These are phyloP conservation scores for Cydia amplana DNA, from an alignment of 1,140 invertebrate genomes.

Conservation along the genomic window DNA sequence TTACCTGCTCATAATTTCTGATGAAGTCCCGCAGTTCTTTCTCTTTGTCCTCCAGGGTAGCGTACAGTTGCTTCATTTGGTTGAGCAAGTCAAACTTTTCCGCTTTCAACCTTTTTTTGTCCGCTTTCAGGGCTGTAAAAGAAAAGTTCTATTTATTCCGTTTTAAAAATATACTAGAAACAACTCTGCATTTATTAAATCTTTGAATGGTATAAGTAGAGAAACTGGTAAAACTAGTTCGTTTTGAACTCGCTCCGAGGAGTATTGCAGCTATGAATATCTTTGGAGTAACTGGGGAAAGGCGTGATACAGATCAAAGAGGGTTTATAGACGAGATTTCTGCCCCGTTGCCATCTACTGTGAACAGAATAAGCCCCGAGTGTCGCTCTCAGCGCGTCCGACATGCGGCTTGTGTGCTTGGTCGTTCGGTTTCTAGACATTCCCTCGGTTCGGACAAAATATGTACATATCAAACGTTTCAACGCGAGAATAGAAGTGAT, in stretches of 20 bases:
- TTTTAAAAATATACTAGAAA: slow-evolving; percentile 10
- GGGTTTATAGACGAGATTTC: slow-evolving; percentile 30
- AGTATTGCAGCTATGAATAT: slow-evolving; percentile 9
- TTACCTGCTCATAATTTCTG: slow-evolving; percentile 94
- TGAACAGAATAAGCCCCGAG: slow-evolving; percentile 37
- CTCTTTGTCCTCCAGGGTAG: slow-evolving; percentile 96
- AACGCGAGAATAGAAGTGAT: slow-evolving; percentile 30
- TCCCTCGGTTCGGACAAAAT: slow-evolving; percentile 39
- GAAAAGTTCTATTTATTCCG: slow-evolving; percentile 34
- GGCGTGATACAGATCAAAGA: slow-evolving; percentile 30
- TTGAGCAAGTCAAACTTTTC: slow-evolving; percentile 96
- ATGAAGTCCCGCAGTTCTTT: slow-evolving; percentile 96
- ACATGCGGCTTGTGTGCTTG: slow-evolving; percentile 38
- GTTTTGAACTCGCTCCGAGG: neutral
- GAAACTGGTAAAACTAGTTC: neutral
- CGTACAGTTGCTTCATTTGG: slow-evolving; percentile 97
- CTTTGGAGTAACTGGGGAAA: neutral
- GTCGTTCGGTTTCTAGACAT: slow-evolving; percentile 38
- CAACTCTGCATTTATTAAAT: neutral
- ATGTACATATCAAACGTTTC: slow-evolving; percentile 38
- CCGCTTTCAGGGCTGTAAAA: slow-evolving; percentile 88
- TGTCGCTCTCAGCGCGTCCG: slow-evolving; percentile 40
- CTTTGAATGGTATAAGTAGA: neutral
- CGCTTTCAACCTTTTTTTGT: slow-evolving; percentile 93
- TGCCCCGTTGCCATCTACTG: slow-evolving; percentile 14